Evolutionary conservation across 2,113 vertebrate genomes (phyloP).

Genomic region (Salminus brasiliensis): DNA sequence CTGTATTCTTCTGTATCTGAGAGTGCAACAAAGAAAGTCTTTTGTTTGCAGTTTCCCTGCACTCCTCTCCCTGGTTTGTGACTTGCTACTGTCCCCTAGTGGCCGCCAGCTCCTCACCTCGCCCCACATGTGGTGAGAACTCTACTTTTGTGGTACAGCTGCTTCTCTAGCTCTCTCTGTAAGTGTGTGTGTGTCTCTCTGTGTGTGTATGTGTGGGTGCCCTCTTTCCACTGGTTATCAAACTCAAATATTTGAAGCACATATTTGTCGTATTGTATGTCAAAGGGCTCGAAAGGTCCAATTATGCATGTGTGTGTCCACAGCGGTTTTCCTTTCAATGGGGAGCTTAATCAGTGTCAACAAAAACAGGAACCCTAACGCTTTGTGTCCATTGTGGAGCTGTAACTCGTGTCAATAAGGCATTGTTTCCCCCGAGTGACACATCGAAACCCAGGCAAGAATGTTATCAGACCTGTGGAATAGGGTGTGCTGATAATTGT

Average conservation of each 20-base stretch:
- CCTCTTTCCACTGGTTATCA: slow-evolving; percentile 74
- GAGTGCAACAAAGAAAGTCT: slow-evolving; percentile 91
- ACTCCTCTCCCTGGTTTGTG: slow-evolving; percentile 81
- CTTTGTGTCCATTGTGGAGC: slow-evolving; percentile 82
- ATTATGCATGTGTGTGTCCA: slow-evolving; percentile 76
- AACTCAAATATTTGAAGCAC: slow-evolving; percentile 89
- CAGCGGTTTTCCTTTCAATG: slow-evolving; percentile 78
- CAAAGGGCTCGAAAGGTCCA: slow-evolving; percentile 45
- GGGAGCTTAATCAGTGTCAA: slow-evolving; percentile 81
- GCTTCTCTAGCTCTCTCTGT: slow-evolving; percentile 56
- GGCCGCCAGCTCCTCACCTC: slow-evolving; percentile 66
- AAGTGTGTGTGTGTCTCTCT: slow-evolving; percentile 61
- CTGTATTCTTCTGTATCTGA: slow-evolving; percentile 81
- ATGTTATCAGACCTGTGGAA: slow-evolving; percentile 88
- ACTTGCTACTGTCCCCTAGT: slow-evolving; percentile 99
- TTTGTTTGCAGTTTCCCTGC: slow-evolving; percentile 89
- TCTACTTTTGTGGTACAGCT: slow-evolving; percentile 45
- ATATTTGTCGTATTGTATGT: slow-evolving; percentile 68
- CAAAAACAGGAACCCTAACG: slow-evolving; percentile 84
- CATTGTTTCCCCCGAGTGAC: slow-evolving; percentile 84
- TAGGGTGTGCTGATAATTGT: slow-evolving; percentile 79
- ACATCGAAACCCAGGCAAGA: slow-evolving; percentile 84
- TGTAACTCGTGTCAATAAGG: slow-evolving; percentile 83
- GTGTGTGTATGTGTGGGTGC: slow-evolving; percentile 73
- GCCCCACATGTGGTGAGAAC: slow-evolving; percentile 56